A percentile compares a stretch with the other conserved stretches of the same genome.
phyloP scores from a whole-genome alignment of 1,140 invertebrate species.

The Laodelphax striatellus region DNA sequence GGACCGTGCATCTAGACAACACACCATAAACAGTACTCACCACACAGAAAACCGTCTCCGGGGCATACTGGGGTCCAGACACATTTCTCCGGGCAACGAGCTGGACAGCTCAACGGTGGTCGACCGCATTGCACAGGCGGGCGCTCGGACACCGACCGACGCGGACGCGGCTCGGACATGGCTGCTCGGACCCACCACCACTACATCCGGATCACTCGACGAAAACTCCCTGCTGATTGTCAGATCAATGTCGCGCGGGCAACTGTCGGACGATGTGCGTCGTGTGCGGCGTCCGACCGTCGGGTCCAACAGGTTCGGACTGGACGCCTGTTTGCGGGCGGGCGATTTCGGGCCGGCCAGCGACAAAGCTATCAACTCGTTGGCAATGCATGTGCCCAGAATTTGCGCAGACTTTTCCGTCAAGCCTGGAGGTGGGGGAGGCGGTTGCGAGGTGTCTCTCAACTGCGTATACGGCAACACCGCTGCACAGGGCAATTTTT shows the following conservation, averaged over 20 bases:
- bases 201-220: conserved; percentile 17
- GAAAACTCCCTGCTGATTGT: conserved; percentile 13
- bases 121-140: conserved; percentile 23
- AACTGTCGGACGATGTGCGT: conserved; percentile 9
- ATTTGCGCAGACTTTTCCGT: conserved; percentile 7
- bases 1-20: too few relatives aligned
- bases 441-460: conserved; percentile 1
- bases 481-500: neutral
- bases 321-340: conserved; percentile 14
- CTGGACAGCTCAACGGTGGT: conserved; percentile 21
- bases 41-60: conserved; percentile 39
- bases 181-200: neutral
- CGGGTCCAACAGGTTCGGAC: conserved; percentile 12
- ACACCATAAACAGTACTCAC: conserved; percentile 27
- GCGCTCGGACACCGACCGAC: conserved; percentile 15
- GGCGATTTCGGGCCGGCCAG: conserved; percentile 8
- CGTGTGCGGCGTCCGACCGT: neutral
- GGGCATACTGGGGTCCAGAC: conserved; percentile 19
- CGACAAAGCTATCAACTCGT: conserved; percentile 11
- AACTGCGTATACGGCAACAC: conserved; percentile 20
- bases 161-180: conserved; percentile 8
- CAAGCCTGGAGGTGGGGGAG: neutral
- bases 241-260: neutral
- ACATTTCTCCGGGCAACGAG: conserved; percentile 27
- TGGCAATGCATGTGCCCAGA: conserved; percentile 9